phyloP scores from a whole-genome alignment of 1,140 invertebrate species.

The Venturia canescens region DNA sequence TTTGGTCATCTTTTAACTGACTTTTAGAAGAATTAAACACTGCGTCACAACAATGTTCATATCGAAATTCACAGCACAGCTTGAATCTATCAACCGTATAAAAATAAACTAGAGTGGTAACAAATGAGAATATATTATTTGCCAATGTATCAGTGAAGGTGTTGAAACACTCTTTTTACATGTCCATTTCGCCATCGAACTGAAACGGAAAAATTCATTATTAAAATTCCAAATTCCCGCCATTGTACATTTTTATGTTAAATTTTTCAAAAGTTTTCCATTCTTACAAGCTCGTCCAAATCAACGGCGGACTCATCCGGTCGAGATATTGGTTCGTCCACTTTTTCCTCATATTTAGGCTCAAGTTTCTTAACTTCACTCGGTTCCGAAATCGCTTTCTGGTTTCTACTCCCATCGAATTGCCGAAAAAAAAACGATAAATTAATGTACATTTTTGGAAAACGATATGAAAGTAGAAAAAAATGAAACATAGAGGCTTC shows the following conservation, averaged over 20 bases:
- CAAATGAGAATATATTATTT: background rate
- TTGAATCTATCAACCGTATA: too few relatives aligned
- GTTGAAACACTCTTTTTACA: background rate
- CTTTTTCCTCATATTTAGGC: background rate
- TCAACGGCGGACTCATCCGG: background rate
- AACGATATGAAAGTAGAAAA: too few relatives aligned
- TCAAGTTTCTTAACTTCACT: background rate
- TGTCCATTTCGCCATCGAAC: background rate
- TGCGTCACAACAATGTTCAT: too few relatives aligned
- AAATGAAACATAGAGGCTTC: too few relatives aligned
- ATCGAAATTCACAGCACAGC: too few relatives aligned
- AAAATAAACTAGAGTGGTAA: too few relatives aligned
- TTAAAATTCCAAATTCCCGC: background rate
- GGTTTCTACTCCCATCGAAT: background rate
- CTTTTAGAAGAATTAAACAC: too few relatives aligned
- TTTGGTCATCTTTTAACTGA: too few relatives aligned
- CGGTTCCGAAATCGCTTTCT: background rate
- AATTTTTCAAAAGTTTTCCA: background rate
- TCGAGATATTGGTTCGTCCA: background rate
- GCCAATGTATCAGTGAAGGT: background rate
- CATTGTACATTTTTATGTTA: background rate
- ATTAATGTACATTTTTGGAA: background rate
- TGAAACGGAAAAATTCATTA: background rate
- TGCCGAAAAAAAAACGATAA: background rate
- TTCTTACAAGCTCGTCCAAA: conserved; percentile 18